A percentile compares a stretch with the other conserved stretches of the same genome.
Evolutionary conservation across 2,888 invertebrate species (phyloP).

Genomic region (Acanthopleura granulata): DNA sequence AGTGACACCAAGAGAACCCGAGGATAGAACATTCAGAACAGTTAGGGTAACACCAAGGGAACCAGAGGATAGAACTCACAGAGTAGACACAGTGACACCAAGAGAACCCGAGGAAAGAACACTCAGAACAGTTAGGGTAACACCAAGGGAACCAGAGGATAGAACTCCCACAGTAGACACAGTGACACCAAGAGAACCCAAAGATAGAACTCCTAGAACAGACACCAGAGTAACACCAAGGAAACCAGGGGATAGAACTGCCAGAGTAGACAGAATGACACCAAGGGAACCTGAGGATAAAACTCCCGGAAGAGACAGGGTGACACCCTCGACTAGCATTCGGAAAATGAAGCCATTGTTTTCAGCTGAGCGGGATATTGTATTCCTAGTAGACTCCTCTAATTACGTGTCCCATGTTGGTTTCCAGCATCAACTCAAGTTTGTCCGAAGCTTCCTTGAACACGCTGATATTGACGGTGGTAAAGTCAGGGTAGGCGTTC

Average conservation of each 20-base stretch:
- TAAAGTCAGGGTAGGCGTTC: neutral
- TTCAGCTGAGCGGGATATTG: conserved; percentile 3
- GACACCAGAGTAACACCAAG: too few species aligned
- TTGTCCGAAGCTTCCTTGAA: neutral
- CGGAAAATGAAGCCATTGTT: neutral
- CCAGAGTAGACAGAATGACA: too few species aligned
- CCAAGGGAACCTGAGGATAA: too few species aligned
- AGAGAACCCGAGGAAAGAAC: neutral
- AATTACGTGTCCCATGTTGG: neutral
- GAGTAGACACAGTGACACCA: neutral
- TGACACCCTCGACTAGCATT: too few species aligned
- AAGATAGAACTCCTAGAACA: too few species aligned
- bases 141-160: neutral
- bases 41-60: too few species aligned
- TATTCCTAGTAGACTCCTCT: neutral
- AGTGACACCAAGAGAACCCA: neutral
- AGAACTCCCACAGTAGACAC: neutral
- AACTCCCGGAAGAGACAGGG: too few species aligned
- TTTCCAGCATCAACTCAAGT: neutral
- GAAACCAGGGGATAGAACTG: too few species aligned
- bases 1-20: too few species aligned
- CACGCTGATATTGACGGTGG: neutral
- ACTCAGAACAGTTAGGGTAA: too few species aligned
- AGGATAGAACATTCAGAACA: too few species aligned
- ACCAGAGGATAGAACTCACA: too few species aligned